Base-by-base conservation (phyloP, 2,888 invertebrate species). In the Eumerus sabulonum region DNA sequence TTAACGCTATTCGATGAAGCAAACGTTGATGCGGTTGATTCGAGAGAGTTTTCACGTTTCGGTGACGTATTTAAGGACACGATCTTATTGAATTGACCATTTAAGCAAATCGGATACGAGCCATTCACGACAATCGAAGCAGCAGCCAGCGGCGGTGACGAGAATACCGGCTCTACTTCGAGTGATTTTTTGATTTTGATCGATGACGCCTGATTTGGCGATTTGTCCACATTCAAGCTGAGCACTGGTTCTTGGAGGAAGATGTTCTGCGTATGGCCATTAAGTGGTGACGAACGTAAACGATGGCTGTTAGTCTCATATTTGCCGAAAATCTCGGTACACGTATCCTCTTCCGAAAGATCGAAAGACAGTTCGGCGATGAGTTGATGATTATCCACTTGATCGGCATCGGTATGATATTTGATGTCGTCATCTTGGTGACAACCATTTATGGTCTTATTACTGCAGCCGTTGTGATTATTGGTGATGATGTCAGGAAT, bases 181-280 rank as follows among this genome's bases (percentile, higher is more conserved):
- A 89, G 83, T 19, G 86, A 85, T 76, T 86, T 88, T 62, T 89
- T 89, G 11, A 89, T 89, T 82, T 86, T 87, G 35, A 89, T 88
- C 18, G 86, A 87, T 42, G 88, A 88, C 5, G 88, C 86, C 82
- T 89, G 89, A 82, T 88, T 89, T 42, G 85, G 86, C 12, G 88
- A 87, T 66, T 89, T 89, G 82, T 89, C 89, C 9, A 89, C 87
- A 76, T 89, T 86, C 16, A 89, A 84, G 17, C 85, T 88, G 14
- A 89, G 84, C 53, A 89, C 89, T 12, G 89, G 89, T 67, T 88
- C 88, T 82, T 89, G 89, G 42, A 89, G 83, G 79, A 89, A 89
- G 74, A 89, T 87, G 82, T 89, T 89, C 35, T 86, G 87, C 13
- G 86, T 85, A 35, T 86, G 85, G 36, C 82, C 63, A 38, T 70